Evolutionary conservation across 1,140 invertebrate species (phyloP).

Genomic region (Mya arenaria): DNA sequence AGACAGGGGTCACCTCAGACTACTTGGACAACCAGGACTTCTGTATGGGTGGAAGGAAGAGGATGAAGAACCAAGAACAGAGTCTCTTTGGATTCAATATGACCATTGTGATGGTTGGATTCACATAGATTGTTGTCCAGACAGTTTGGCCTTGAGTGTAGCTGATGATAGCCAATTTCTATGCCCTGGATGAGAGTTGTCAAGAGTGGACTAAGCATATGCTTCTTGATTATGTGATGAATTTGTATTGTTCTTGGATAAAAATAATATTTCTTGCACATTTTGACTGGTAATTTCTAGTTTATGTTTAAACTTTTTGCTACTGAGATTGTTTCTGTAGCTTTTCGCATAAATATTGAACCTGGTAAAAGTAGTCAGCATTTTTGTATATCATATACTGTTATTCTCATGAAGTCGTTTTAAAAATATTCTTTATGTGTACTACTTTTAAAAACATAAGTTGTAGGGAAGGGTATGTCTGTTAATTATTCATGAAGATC

Average conservation of each 20-base stretch:
- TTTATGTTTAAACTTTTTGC: background rate
- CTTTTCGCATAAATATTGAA: background rate
- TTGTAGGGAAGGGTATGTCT: too few species aligned
- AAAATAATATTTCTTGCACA: background rate
- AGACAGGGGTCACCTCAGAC: background rate
- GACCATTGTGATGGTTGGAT: constrained; percentile 19
- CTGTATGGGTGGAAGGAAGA: background rate
- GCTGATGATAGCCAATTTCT: background rate
- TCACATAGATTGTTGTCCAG: constrained; percentile 21
- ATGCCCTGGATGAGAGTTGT: background rate
- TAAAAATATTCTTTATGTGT: too few species aligned
- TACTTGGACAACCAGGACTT: background rate
- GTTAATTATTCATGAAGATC: background rate
- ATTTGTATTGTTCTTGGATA: too few species aligned
- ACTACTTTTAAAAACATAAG: too few species aligned
- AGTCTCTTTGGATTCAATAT: constrained; percentile 15
- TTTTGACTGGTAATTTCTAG: background rate
- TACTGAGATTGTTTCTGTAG: background rate
- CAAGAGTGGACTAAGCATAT: too few species aligned
- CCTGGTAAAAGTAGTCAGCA: too few species aligned
- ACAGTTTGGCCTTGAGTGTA: background rate
- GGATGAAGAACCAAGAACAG: background rate
- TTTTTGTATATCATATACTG: too few species aligned
- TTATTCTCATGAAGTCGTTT: too few species aligned
- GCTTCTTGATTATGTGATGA: too few species aligned